Evolutionary conservation across 1,140 invertebrate species (phyloP), one percentile per base, ranked within the genome.

Genomic region (Lepidostoma basale): DNA sequence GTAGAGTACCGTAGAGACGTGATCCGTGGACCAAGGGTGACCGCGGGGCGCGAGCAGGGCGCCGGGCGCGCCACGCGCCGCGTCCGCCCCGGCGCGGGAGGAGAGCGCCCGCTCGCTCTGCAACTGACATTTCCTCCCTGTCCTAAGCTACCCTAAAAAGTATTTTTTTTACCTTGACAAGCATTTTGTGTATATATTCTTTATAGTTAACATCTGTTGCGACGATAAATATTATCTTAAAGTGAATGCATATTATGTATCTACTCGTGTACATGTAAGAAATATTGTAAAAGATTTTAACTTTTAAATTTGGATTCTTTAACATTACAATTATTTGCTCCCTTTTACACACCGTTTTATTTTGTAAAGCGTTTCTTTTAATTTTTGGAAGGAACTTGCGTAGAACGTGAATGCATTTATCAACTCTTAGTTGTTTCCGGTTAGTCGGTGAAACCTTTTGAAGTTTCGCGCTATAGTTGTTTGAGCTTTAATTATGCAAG

Each of bases 1-100:
- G 54, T 54, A 44, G 30, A 59, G 25, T 67, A 47, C 18, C 44
- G 44, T 63, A 63, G 45, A 63, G 62, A 22, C 36, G 14, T 52
- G 14, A 62, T 23, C 12, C 62, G 62, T 63, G 65, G 40, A 42
- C 63, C 47, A 44, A 44, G 25, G 16, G 33, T 12, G n/a, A n/a
- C n/a, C 36, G 14, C 36, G 14, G 44, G 12, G n/a, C 62, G 62
- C 52, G 65, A 26, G 30, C 63, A 30, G 28, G 30, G 25, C 8
- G 33, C 22, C 4, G 9, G 18, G n/a, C 10, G 16, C 14, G 49
- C 49, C 33, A 40, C 14, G n/a, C 22, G 12, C 14, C 10, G 10
- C 10, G 14, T 3, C 36, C 22, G 33, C 14, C 12, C 22, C 5
- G 33, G 10, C n/a, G 9, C 52, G 12, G n/a, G 36, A 8, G 20